Percentiles rank a stretch among this genome's conserved stretches.
These are phyloP conservation scores for Leucophenga maculata DNA, from an alignment of 2,888 invertebrate genomes.

Conservation along the genomic window DNA sequence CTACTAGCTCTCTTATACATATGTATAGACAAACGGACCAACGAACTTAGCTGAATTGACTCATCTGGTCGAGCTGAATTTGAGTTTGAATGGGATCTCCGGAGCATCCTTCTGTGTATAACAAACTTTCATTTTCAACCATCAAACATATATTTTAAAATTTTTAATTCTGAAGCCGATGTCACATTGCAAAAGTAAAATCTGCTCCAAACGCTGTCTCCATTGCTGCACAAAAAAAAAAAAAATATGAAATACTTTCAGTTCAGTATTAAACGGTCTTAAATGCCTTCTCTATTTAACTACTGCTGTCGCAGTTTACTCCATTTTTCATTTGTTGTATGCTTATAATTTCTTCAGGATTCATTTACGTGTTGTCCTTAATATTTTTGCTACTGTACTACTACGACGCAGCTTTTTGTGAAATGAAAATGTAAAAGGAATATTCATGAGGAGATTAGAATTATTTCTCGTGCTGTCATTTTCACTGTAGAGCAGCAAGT, in stretches of 20 bases:
- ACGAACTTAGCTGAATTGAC: no score
- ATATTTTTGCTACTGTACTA: slow-evolving; percentile 30
- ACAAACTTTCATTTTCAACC: no score
- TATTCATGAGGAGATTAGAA: slow-evolving; percentile 72
- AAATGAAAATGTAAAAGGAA: slow-evolving; percentile 69
- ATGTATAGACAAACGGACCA: no score
- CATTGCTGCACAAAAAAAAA: no score
- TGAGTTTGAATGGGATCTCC: no score
- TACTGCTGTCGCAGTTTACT: not conserved
- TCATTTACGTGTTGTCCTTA: slow-evolving; percentile 35
- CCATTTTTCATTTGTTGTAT: not conserved
- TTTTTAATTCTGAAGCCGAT: no score
- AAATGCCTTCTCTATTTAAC: not conserved
- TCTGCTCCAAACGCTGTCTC: no score
- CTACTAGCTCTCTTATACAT: no score
- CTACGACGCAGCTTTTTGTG: slow-evolving; percentile 56
- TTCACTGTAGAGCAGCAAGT: slow-evolving; percentile 46
- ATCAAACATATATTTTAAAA: no score
- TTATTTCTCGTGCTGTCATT: slow-evolving; percentile 69
- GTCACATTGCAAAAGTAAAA: no score
- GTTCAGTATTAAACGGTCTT: not conserved
- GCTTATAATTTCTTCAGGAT: slow-evolving; percentile 56
- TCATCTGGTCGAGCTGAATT: no score
- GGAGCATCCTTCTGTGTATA: no score
- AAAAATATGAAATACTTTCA: not conserved